Base-by-base conservation (phyloP, 2,113 vertebrate species). In the Cyprinodon tularosa region DNA sequence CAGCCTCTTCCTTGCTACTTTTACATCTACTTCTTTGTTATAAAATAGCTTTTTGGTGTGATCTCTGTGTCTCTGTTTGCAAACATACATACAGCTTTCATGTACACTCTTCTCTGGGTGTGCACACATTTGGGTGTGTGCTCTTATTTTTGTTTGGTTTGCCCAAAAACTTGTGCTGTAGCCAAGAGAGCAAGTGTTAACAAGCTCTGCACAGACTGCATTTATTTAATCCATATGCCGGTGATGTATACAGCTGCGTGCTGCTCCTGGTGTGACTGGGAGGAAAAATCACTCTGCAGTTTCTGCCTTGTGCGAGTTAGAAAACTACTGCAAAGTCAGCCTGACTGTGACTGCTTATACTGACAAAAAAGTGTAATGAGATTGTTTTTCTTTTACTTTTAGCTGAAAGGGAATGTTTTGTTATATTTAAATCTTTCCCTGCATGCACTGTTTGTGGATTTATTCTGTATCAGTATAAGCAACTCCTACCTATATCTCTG, bases 151-250 rank as follows among this genome's bases (percentile, higher is more conserved):
- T 66, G 40, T 82, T 86, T 61, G 48, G 48, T 77, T 83, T 81
- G 78, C 85, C 84, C 82, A 47, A 83, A 81, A 62, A 22, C 68
- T 40, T 71, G 68, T 67, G 76, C 63, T 74, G 74, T 82, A 82
- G 84, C 88, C 85, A 88, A 91, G 76, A 69, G 90, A 92, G 89
- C 92, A 91, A 93, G 92, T 93, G 92, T 93, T 92, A 93, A 93
- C 92, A 93, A 91, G 92, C 85, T 87, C 74, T 77, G 81, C 78
- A 82, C 90, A 87, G 89, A 84, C 86, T 89, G 76, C 86, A 90
- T 92, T 93, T 90, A 93, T 92, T 93, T 89, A 86, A 89, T 93
- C 92, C 91, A 93, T 93, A 93, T 93, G 92, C 84, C 79, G 87
- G 76, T 79, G 85, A 81, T 78, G 81, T 77, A 71, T 92, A 91